These are phyloP conservation scores for Gnathonemus echidnorhynchus DNA, from an alignment of 2,113 vertebrate species.

Conservation along the genomic window DNA sequence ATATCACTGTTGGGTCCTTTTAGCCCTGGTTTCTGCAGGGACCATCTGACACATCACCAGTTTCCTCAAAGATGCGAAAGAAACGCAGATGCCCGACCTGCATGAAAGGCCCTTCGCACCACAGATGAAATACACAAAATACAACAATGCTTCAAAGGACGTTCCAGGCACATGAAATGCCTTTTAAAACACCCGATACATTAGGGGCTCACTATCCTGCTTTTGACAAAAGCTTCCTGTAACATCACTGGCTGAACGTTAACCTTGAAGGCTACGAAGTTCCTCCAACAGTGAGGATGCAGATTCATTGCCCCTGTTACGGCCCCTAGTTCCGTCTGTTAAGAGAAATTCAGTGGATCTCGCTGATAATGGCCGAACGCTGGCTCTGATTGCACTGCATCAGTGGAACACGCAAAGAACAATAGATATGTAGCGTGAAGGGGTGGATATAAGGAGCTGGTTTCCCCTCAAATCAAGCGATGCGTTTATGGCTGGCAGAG, in stretches of 20 bases:
- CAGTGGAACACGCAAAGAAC: slow-evolving; percentile 4
- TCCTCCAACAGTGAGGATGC: neutral
- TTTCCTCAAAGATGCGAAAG: neutral
- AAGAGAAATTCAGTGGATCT: slow-evolving; percentile 18
- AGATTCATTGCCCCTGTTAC: slow-evolving; percentile 1
- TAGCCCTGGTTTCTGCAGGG: neutral
- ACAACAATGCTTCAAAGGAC: neutral
- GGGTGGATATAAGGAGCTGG: neutral
- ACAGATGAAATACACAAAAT: neutral
- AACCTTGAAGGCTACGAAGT: neutral
- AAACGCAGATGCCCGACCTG: neutral
- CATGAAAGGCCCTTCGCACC: neutral
- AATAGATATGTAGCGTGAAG: neutral
- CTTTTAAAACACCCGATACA: neutral
- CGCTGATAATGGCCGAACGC: neutral
- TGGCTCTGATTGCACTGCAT: neutral
- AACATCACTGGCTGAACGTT: neutral
- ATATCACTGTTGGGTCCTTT: neutral
- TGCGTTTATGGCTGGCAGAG: neutral
- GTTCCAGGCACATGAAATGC: neutral
- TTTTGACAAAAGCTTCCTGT: neutral
- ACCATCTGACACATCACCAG: neutral
- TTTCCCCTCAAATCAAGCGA: neutral
- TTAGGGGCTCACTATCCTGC: neutral
- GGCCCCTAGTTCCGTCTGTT: neutral